These are phyloP conservation scores for Crypturellus undulatus DNA, from an alignment of 2,113 vertebrate genomes.

Conservation along the genomic window DNA sequence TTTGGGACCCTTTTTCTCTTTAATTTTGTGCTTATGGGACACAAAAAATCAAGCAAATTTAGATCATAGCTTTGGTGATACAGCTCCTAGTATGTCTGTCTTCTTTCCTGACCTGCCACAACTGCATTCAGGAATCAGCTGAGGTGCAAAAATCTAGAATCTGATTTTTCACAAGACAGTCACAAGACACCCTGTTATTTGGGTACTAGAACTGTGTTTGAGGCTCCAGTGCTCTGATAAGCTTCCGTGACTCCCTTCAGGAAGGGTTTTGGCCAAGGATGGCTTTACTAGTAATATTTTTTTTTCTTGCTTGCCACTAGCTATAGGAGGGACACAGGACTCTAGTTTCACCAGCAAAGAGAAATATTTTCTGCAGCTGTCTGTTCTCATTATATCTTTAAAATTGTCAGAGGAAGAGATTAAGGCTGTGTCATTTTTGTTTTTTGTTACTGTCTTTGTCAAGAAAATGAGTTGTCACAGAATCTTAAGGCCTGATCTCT, in stretches of 20 bases:
- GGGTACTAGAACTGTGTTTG: background rate
- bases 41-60: background rate
- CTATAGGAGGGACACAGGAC: background rate
- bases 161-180: background rate
- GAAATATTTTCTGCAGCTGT: conserved; percentile 20
- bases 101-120: background rate
- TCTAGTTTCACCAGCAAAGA: conserved; percentile 13
- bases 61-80: background rate
- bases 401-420: conserved; percentile 31
- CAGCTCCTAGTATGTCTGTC: background rate
- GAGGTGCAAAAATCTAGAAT: background rate
- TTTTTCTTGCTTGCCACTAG: background rate
- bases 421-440: background rate
- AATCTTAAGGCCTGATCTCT: conserved; percentile 24
- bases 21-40: background rate
- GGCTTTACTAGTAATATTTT: background rate
- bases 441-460: conserved; percentile 45
- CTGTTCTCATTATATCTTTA: conserved; percentile 37
- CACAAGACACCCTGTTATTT: background rate
- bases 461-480: conserved; percentile 50
- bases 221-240: background rate
- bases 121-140: background rate
- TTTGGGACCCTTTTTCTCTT: background rate
- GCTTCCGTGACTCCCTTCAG: background rate
- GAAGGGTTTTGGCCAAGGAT: background rate